Percentiles rank a stretch among this genome's conserved stretches.
phyloP scores from a whole-genome alignment of 2,797 vertebrate species.

The Eidolon dupreanum region DNA sequence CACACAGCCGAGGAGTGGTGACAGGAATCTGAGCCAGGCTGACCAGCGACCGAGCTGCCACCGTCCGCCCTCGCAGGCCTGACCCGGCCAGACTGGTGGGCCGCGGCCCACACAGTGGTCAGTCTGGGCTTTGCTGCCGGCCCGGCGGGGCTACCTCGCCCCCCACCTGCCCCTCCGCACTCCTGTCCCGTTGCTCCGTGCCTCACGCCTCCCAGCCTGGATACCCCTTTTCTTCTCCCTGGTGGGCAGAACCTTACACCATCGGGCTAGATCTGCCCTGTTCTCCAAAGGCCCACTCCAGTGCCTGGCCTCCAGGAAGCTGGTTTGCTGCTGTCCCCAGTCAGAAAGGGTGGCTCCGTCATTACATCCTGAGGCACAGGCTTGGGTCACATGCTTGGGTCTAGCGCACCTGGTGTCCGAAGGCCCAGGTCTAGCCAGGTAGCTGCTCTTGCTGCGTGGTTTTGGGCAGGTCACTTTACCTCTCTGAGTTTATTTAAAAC shows the following conservation, averaged over 20 bases:
- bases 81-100: background rate
- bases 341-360: accelerated
- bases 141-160: accelerated
- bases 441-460: background rate
- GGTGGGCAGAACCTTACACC: background rate
- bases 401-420: background rate
- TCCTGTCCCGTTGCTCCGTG: accelerated
- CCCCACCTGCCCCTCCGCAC: accelerated
- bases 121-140: background rate
- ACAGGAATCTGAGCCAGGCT: background rate
- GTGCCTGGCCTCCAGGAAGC: background rate
- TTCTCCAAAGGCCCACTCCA: background rate
- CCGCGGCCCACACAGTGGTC: accelerated
- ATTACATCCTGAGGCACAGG: background rate
- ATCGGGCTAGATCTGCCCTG: background rate
- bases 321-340: accelerated
- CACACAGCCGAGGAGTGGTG: background rate
- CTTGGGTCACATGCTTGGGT: too few relatives aligned
- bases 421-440: too few relatives aligned
- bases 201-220: background rate
- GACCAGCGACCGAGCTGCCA: accelerated
- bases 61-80: accelerated
- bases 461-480: background rate
- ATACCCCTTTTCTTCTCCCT: background rate
- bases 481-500: background rate